Base-by-base conservation (phyloP, 2,888 invertebrate species). In the Branchinecta sandiegonensis region DNA sequence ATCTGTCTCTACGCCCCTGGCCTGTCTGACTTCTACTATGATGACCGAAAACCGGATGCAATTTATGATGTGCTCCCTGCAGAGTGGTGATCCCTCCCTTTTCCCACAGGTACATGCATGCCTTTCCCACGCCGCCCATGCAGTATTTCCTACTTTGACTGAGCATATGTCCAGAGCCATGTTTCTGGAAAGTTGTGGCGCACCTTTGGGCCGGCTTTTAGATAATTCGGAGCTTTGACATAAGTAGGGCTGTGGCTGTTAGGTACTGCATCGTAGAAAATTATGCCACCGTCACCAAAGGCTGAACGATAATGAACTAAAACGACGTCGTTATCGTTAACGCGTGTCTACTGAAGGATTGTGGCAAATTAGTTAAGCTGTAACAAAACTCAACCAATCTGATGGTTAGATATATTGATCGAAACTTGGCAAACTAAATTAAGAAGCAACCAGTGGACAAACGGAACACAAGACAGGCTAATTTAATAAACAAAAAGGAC, bases 161-260 rank as follows among this genome's bases (percentile, higher is more conserved):
- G 70, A 47, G 72, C 69, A 66, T 72, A 69, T 50, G 70, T 73
- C 77, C 77, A 76, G 8, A 77, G 71, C 77, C 77, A 77, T 6
- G 77, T 76, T 71, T 77, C 77, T 11, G 76, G 76, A 72, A 77
- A 77, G 68, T 74, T 70, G 67, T 71, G 72, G 56, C 77, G 67
- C 13, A 67, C 48, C 9, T 13, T 67, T 13, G n/a, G n/a, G 65
- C 11, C 65, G 9, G 47, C 12, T 9, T 13, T 46, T 64, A 46
- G 47, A 11, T n/a, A 17, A 8, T 4, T 48, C 9, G 67, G 50
- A 23, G 47, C 47, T 8, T 46, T 23, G 47, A 66, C 17, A 48
- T 46, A 69, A 17, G 47, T 23, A 11, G 66, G 48, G 11, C 48
- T 47, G 10, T 65, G 66, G 12, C 56, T 66, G 23, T 47, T 47